Evolutionary conservation across 1,140 invertebrate genomes (phyloP).

Genomic region (Nasonia giraulti): DNA sequence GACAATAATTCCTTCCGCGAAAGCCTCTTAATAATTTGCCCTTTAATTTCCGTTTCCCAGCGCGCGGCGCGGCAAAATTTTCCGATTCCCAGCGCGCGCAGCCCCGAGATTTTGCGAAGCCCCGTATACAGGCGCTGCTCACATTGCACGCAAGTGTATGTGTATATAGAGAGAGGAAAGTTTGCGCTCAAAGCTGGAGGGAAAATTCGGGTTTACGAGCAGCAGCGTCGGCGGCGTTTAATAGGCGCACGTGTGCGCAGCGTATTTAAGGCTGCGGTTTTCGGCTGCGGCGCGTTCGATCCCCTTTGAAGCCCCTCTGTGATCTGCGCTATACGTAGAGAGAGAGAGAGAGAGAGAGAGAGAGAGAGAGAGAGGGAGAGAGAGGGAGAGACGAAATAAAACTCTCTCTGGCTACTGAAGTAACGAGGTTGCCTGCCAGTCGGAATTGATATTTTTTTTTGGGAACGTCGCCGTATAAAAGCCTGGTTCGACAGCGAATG

Average conservation of each 20-base stretch:
- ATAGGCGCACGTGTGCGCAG: slow-evolving; percentile 29
- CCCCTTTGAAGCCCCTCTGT: slow-evolving; percentile 19
- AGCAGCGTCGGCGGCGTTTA: slow-evolving; percentile 22
- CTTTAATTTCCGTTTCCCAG: not conserved
- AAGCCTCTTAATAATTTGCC: not conserved
- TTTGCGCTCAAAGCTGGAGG: not conserved
- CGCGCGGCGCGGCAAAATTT: not conserved
- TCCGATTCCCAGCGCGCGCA: not conserved
- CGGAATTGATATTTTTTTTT: slow-evolving; percentile 9
- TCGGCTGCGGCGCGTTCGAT: slow-evolving; percentile 21
- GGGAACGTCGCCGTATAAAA: no score
- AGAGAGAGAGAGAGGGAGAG: no score
- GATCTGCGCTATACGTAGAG: not conserved
- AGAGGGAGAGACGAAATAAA: slow-evolving; percentile 8
- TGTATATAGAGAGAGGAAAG: not conserved
- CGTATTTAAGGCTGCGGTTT: slow-evolving; percentile 14
- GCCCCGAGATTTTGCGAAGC: slow-evolving; percentile 18
- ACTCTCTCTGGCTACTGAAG: not conserved
- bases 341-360: no score
- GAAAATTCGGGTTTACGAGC: slow-evolving; percentile 34
- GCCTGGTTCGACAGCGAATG: not conserved
- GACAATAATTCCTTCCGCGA: no score
- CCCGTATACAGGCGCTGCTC: not conserved
- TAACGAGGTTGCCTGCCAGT: slow-evolving; percentile 8
- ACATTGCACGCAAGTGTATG: not conserved